Evolutionary conservation across 1,140 invertebrate genomes (phyloP), one percentile per base, ranked within the genome.

Genomic region (Mycetomoellerius zeteki): DNA sequence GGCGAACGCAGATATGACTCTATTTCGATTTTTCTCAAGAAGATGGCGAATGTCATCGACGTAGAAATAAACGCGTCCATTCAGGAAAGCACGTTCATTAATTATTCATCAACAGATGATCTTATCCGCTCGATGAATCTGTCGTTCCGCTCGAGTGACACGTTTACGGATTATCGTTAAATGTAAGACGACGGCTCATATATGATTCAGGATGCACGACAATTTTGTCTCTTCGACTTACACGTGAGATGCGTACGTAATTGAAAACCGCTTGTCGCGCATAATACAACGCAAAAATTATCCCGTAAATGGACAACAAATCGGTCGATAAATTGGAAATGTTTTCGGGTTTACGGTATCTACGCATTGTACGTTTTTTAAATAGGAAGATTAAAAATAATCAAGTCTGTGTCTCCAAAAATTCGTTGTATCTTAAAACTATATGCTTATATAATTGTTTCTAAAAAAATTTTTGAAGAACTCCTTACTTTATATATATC

Each of bases 81-180:
- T 80, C 62, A 80, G 27, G 21, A 69, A 56, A 37, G 64, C 47
- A 27, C 30, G 43, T 80, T 47, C 27, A 37, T 43, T 43, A 43
- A 80, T 80, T 80, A 80, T 69, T 80, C 62, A 80, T 69, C 37
- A 52, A 69, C 21, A 16, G n/a, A 30, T 43, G 76, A 33, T 14
- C n/a, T 27, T 19, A 14, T 33, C n/a, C n/a, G 47, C 3, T 62
- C 21, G 27, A 64, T 16, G 62, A 14, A 21, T 47, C 47, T 47
- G 4, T 47, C 62, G 62, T 80, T 69, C 47, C 62, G 77, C 77
- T 69, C 47, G 62, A 80, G 2, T 14, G 62, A 37, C 27, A 30
- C 62, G 43, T 80, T 80, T 80, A 69, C 62, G 7, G 62, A 80
- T 80, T 80, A 80, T 69, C 47, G 62, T 21, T 64, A 69, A 80